Evolutionary conservation across 1,140 invertebrate species (phyloP), one percentile per base, ranked within the genome.

Genomic region (Atta cephalotes): DNA sequence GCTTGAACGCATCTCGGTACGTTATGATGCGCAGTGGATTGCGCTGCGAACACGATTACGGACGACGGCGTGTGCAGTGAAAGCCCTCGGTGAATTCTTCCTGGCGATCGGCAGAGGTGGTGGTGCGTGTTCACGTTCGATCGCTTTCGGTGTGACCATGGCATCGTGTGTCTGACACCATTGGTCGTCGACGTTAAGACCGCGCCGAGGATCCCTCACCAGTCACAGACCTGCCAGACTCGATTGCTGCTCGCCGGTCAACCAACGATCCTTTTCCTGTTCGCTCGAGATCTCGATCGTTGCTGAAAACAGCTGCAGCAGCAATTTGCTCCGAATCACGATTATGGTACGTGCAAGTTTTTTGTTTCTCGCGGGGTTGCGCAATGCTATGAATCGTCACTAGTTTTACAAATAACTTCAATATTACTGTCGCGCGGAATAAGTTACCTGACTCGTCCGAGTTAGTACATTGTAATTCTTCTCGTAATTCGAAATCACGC

Each of bases 41-140:
- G 82, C 51, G 66, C 78, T 58, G 71, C 16, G 58, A 49, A 21
- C n/a, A n/a, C 62, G 31, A 45, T 45, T 68, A 70, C 56, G 58
- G 39, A 9, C 12, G 31, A 56, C 45, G 53, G 16, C 63, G 65
- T 10, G 31, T 7, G 28, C 65, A 63, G 77, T 90, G 87, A 89
- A 88, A 78, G 63, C 60, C 56, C 28, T 45, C 56, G 78, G 35
- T 16, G 28, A 82, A 74, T 51, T 84, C 70, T 39, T 76, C 70
- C 16, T 35, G n/a, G 70, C 45, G 70, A 74, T 71, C 66, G 66
- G 66, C 66, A 21, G 39, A 49, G 45, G 21, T 28, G 60, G n/a
- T 31, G 28, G 28, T 84, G 39, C 66, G 60, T 74, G 81, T 86
- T 79, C 71, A 65, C 81, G 58, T 49, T 56, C 62, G 56, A 35